Conservation (phyloP, 2,113 vertebrate species). For the Vanacampus margaritifer region DNA sequence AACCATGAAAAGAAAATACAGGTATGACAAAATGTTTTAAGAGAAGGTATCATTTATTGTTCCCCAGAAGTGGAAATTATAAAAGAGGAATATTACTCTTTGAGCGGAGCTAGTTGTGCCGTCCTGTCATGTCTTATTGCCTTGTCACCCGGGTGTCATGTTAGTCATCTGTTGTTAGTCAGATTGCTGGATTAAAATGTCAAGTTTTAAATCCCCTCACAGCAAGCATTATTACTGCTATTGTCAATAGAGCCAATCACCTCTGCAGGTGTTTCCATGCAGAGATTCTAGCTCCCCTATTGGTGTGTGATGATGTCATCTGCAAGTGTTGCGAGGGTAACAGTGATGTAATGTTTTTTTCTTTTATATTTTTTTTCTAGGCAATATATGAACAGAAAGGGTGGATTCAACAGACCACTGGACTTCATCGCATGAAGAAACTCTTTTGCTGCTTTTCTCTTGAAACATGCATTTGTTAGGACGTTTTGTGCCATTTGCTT, state of each 20-base stretch:
- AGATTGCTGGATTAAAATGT: constrained; percentile 10
- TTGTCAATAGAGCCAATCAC: constrained; percentile 63
- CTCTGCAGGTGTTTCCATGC: constrained; percentile 72
- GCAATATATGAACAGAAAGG: constrained; percentile 99
- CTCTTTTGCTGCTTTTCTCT: background rate
- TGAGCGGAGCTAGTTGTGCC: background rate
- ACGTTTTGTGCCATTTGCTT: constrained; percentile 6
- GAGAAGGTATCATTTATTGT: background rate
- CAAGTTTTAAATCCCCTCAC: constrained; percentile 27
- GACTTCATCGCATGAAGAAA: constrained; percentile 93
- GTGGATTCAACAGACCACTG: constrained; percentile 97
- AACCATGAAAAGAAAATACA: constrained; percentile 96
- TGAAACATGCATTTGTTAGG: constrained; percentile 3
- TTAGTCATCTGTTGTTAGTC: background rate
- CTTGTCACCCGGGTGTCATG: background rate
- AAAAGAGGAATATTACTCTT: background rate
- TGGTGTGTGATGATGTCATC: constrained; percentile 77
- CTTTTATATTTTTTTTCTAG: constrained; percentile 69
- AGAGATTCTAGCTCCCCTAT: constrained; percentile 59
- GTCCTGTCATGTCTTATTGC: background rate
- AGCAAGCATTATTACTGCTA: constrained; percentile 23
- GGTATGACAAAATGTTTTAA: constrained; percentile 67
- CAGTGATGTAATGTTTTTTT: constrained; percentile 75
- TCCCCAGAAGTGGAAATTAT: background rate
- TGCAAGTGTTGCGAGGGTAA: constrained; percentile 67